These are phyloP conservation scores for Leiothrix lutea DNA, from an alignment of 2,113 vertebrate genomes.

Conservation along the genomic window DNA sequence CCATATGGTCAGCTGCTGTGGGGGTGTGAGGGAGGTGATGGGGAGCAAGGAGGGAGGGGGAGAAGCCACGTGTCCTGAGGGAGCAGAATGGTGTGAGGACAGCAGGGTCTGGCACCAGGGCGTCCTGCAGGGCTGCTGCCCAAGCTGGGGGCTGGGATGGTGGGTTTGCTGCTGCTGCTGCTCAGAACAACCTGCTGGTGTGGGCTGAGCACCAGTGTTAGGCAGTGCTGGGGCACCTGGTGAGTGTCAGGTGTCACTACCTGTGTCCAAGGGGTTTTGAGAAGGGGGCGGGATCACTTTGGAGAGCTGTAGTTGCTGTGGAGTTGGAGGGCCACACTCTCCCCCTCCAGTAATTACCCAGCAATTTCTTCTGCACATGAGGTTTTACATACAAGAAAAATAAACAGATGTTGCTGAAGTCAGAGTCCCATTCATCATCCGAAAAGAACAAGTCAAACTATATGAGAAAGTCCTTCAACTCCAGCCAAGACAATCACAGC, in stretches of 20 bases:
- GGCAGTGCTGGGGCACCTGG: neutral
- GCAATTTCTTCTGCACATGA: constrained; percentile 59
- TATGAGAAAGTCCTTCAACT: constrained; percentile 64
- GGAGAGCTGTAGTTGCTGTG: neutral
- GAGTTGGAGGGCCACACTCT: neutral
- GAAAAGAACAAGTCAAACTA: constrained; percentile 60
- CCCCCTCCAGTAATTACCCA: constrained; percentile 49
- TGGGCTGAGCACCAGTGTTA: neutral
- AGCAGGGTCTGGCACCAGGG: fast-evolving
- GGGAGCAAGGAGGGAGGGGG: neutral
- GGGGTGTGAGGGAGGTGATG: fast-evolving
- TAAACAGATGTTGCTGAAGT: constrained; percentile 69
- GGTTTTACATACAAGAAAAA: constrained; percentile 66
- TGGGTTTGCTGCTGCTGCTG: neutral
- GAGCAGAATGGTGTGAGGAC: neutral
- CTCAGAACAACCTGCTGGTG: neutral
- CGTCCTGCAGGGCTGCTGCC: neutral
- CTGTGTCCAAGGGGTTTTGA: neutral
- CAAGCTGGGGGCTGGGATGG: fast-evolving
- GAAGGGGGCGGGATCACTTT: neutral
- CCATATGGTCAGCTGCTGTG: neutral
- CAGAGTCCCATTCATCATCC: constrained; percentile 70
- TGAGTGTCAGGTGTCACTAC: neutral
- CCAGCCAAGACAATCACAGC: constrained; percentile 64
- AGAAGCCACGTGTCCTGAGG: neutral